Evolutionary conservation across 2,888 invertebrate species (phyloP).

Genomic region (Dorcus parallelipipedus): DNA sequence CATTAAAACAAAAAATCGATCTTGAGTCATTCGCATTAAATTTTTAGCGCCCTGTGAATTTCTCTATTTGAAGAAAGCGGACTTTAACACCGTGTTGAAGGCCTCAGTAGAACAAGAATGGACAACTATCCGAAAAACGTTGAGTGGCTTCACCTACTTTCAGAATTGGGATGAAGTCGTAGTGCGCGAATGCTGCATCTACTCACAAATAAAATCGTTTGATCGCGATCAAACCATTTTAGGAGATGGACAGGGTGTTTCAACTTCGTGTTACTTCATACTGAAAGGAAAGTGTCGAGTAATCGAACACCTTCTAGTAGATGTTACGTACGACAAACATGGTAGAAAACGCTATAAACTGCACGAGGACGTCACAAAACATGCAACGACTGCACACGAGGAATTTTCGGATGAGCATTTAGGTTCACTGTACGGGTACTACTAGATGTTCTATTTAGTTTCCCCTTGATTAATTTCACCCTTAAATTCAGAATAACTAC

Average conservation of each 20-base stretch:
- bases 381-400: too few species aligned
- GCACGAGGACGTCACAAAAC: slow-evolving; percentile 36
- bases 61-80: slow-evolving; percentile 56
- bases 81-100: slow-evolving; percentile 61
- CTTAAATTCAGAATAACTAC: too few species aligned
- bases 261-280: slow-evolving; percentile 52
- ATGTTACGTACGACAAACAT: slow-evolving; percentile 42
- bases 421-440: too few species aligned
- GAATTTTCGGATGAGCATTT: too few species aligned
- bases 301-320: slow-evolving; percentile 56
- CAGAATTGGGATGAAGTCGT: slow-evolving; percentile 58
- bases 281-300: slow-evolving; percentile 57
- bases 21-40: too few species aligned
- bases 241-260: slow-evolving; percentile 53
- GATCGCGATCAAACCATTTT: slow-evolving; percentile 55
- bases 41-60: slow-evolving; percentile 59
- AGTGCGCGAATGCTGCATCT: slow-evolving; percentile 63
- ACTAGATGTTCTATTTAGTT: too few species aligned
- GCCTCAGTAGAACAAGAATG: slow-evolving; percentile 58
- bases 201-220: slow-evolving; percentile 60
- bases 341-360: slow-evolving; percentile 49
- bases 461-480: too few species aligned
- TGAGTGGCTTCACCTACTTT: slow-evolving; percentile 63
- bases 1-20: too few species aligned
- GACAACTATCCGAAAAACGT: slow-evolving; percentile 58